Evolutionary conservation across 2,888 invertebrate species (phyloP).

Genomic region (Leuctra nigra): DNA sequence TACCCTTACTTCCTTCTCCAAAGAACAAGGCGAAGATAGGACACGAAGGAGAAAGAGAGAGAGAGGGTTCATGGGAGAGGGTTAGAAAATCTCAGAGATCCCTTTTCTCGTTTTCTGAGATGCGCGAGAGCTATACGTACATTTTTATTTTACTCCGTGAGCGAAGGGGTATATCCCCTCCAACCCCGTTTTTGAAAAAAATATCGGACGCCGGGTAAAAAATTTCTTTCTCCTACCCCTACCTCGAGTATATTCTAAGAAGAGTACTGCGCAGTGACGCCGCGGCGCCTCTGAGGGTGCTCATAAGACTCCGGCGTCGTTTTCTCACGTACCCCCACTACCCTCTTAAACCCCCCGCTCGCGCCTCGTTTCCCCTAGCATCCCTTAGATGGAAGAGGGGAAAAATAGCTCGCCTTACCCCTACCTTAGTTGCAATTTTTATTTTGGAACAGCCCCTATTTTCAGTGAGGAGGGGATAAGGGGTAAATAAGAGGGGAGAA

Average conservation of each 20-base stretch:
- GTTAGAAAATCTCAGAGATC: constrained; percentile 19
- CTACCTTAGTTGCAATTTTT: constrained; percentile 18
- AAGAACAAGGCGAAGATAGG: constrained; percentile 18
- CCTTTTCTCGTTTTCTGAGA: constrained; percentile 18
- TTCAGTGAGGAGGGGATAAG: constrained; percentile 14
- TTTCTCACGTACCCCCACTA: constrained; percentile 25
- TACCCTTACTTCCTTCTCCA: constrained; percentile 18
- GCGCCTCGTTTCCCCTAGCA: constrained; percentile 23
- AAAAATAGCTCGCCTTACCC: constrained; percentile 23
- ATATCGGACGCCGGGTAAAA: constrained; percentile 17
- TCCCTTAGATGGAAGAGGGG: constrained; percentile 20
- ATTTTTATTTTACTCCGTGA: constrained; percentile 9
- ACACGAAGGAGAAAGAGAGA: constrained; percentile 14
- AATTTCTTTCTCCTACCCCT: constrained; percentile 18
- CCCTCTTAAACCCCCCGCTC: constrained; percentile 18
- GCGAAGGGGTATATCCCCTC: constrained; percentile 17
- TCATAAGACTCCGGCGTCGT: constrained; percentile 24
- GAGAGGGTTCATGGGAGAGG: constrained; percentile 9
- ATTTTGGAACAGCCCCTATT: constrained; percentile 17
- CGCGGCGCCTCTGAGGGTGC: constrained; percentile 18
- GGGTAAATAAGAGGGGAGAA: constrained; percentile 14
- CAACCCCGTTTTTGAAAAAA: constrained; percentile 5
- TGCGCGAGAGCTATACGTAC: constrained; percentile 16
- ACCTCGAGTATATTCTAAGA: constrained; percentile 14
- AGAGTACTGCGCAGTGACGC: constrained; percentile 6